These are phyloP conservation scores for Bugulina stolonifera DNA, from an alignment of 2,888 invertebrate species.

Conservation along the genomic window DNA sequence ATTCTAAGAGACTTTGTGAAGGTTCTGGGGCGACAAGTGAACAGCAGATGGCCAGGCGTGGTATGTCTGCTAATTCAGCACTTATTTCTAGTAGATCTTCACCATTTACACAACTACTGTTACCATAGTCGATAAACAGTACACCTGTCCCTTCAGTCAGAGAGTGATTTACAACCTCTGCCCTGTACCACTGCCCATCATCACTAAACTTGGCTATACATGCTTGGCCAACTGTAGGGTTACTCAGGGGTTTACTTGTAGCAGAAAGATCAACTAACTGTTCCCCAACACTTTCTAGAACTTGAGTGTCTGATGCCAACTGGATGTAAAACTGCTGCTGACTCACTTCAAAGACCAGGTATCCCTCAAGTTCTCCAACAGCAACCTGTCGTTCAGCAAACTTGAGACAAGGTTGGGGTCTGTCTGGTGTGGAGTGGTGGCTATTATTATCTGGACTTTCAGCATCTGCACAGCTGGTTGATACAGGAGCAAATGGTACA, in stretches of 20 bases:
- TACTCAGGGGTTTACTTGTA: neutral
- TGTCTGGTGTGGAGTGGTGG: neutral
- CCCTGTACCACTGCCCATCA: slow-evolving; percentile 67
- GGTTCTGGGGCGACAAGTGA: slow-evolving; percentile 28
- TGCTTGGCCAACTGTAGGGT: slow-evolving; percentile 55
- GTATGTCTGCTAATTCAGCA: slow-evolving; percentile 49
- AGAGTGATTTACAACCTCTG: slow-evolving; percentile 32
- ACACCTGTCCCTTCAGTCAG: slow-evolving; percentile 33
- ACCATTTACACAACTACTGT: slow-evolving; percentile 52
- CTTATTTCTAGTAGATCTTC: slow-evolving; percentile 56
- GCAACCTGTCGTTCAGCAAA: neutral
- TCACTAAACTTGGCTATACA: slow-evolving; percentile 62
- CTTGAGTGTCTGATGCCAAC: neutral
- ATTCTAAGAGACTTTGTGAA: neutral
- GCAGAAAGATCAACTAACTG: neutral
- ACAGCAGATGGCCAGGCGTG: slow-evolving; percentile 34
- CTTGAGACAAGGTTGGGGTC: neutral
- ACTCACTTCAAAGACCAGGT: slow-evolving; percentile 20
- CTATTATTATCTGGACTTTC: neutral
- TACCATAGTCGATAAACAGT: slow-evolving; percentile 48
- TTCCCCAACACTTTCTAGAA: neutral
- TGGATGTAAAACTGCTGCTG: slow-evolving; percentile 22
- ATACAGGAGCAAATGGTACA: neutral
- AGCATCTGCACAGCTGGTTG: neutral
- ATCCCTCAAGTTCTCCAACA: neutral